Conservation (phyloP, 2,113 vertebrate genomes). For the Ceyx margarethae region DNA sequence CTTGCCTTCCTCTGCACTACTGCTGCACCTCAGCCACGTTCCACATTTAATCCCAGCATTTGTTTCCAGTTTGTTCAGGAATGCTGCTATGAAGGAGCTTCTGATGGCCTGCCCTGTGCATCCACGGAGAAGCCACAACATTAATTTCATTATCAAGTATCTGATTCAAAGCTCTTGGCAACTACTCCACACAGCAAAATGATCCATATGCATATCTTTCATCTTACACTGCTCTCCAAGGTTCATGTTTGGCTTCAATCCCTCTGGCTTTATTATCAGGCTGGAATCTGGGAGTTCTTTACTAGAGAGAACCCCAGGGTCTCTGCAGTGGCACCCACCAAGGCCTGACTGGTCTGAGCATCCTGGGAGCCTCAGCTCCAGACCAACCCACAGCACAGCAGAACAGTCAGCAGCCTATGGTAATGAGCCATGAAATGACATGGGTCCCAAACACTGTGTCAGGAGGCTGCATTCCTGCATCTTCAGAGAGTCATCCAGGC, state of each 20-base stretch:
- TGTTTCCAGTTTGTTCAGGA: not conserved
- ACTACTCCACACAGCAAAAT: not conserved
- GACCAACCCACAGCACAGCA: not conserved
- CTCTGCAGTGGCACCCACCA: constrained; percentile 20
- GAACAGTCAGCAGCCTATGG: not conserved
- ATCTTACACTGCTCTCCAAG: not conserved
- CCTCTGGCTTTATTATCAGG: not conserved
- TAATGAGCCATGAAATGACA: not conserved
- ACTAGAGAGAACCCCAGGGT: not conserved
- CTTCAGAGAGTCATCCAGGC: not conserved
- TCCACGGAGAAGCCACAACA: not conserved
- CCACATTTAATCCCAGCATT: not conserved
- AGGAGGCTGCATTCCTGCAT: not conserved
- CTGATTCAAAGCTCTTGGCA: not conserved
- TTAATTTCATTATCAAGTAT: not conserved
- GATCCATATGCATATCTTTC: constrained; percentile 8
- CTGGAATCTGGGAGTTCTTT: constrained; percentile 27
- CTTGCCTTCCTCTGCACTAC: not conserved
- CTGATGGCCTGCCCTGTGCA: not conserved
- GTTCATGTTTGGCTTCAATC: constrained; percentile 31
- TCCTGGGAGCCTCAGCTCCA: not conserved
- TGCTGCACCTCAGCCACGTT: not conserved
- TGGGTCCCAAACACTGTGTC: not conserved
- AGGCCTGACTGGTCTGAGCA: not conserved
- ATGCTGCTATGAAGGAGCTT: not conserved